These are phyloP conservation scores for Tadarida brasiliensis DNA, from an alignment of 2,797 vertebrate species.

Conservation along the genomic window DNA sequence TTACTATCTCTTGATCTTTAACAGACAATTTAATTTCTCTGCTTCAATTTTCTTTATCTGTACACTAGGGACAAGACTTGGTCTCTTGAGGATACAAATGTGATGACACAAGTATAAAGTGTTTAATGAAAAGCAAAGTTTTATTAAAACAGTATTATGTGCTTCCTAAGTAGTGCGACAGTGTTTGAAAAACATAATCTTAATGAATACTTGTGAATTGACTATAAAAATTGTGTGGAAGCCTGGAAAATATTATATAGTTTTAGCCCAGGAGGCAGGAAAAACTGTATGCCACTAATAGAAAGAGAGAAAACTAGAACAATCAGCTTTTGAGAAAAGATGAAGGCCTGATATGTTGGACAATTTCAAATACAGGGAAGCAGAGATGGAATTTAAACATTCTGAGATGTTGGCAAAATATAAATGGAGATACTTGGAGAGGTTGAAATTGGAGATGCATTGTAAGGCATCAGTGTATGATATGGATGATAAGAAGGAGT, in stretches of 20 bases:
- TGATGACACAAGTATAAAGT: not conserved
- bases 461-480: not conserved
- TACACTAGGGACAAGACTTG: not conserved
- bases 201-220: not conserved
- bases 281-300: not conserved
- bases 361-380: not conserved
- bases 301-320: not conserved
- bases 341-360: not conserved
- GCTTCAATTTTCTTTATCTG: slow-evolving; percentile 26
- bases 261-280: not conserved
- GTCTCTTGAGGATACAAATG: not conserved
- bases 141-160: not conserved
- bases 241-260: not conserved
- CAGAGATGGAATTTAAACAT: not conserved
- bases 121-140: not conserved
- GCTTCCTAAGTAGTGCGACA: not conserved
- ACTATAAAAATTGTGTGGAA: not conserved
- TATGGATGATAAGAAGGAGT: not conserved
- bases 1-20: not conserved
- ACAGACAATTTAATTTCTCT: slow-evolving; percentile 1
- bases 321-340: not conserved
- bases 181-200: not conserved
- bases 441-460: not conserved
- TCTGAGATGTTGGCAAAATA: not conserved
- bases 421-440: not conserved